Evolutionary conservation across 2,888 invertebrate species (phyloP).

Genomic region (Eudemis profundana): DNA sequence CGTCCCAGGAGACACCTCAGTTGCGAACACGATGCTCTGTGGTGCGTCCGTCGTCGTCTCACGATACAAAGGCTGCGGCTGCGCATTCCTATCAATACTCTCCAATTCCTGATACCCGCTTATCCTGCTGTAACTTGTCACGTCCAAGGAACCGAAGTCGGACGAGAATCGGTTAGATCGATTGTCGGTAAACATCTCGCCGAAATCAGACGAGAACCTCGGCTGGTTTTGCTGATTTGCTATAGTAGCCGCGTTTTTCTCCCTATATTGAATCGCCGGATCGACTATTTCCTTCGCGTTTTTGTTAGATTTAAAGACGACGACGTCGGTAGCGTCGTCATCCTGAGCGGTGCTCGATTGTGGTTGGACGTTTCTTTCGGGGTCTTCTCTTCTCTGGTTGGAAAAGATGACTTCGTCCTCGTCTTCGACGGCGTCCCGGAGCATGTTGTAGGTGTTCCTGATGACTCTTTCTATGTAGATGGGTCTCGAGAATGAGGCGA

Average conservation of each 20-base stretch:
- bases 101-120: conserved; percentile 75
- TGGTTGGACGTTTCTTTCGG: conserved; percentile 34
- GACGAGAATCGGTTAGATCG: conserved; percentile 65
- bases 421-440: conserved; percentile 77
- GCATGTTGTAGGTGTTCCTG: conserved; percentile 77
- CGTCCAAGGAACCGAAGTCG: conserved; percentile 69
- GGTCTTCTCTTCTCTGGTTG: conserved; percentile 60
- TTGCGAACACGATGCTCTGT: conserved; percentile 66
- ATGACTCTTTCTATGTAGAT: conserved; percentile 80
- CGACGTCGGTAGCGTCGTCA: conserved; percentile 72
- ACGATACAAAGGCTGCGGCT: conserved; percentile 83
- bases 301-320: conserved; percentile 72
- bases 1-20: conserved; percentile 72
- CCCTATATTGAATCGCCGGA: conserved; percentile 67
- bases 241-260: conserved; percentile 53
- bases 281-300: conserved; percentile 75
- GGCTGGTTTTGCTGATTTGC: conserved; percentile 42
- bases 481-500: conserved; percentile 83
- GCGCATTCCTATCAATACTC: conserved; percentile 70
- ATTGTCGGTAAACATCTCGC: conserved; percentile 58
- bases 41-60: conserved; percentile 83
- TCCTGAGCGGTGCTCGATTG: conserved; percentile 58
- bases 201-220: conserved; percentile 72
- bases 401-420: conserved; percentile 86
- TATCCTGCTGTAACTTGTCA: conserved; percentile 61